These are phyloP conservation scores for Buceros bicornis DNA, from an alignment of 2,797 vertebrate genomes.

Conservation along the genomic window DNA sequence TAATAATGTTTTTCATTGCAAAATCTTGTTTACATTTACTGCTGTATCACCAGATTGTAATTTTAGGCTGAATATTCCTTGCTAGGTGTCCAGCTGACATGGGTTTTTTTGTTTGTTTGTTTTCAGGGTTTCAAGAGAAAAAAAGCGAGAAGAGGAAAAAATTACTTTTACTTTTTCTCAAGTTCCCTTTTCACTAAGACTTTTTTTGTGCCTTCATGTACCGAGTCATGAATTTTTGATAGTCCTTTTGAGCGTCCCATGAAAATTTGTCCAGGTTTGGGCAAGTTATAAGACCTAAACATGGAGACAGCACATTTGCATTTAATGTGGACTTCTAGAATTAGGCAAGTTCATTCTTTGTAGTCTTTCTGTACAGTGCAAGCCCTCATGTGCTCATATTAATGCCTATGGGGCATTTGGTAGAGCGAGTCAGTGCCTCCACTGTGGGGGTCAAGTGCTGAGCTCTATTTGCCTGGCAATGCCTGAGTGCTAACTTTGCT, in stretches of 20 bases:
- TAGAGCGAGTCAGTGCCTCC: background rate
- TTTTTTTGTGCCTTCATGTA: background rate
- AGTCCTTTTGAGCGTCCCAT: background rate
- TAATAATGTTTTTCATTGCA: background rate
- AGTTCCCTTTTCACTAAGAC: background rate
- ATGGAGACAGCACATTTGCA: background rate
- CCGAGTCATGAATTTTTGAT: background rate
- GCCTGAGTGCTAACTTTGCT: background rate
- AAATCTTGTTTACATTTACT: background rate
- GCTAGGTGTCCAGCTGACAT: background rate
- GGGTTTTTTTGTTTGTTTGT: background rate
- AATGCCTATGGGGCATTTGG: background rate
- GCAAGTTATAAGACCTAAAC: background rate
- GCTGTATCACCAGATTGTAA: background rate
- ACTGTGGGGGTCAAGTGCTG: background rate
- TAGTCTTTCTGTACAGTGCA: background rate
- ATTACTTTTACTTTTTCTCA: background rate
- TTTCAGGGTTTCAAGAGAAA: background rate
- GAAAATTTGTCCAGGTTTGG: background rate
- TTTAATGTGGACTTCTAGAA: background rate
- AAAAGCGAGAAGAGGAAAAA: background rate
- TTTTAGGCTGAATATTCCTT: background rate
- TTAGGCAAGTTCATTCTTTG: background rate
- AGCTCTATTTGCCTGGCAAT: background rate
- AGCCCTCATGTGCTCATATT: background rate